These are phyloP conservation scores for Gymnarchus niloticus DNA, from an alignment of 2,113 vertebrate species.

Conservation along the genomic window DNA sequence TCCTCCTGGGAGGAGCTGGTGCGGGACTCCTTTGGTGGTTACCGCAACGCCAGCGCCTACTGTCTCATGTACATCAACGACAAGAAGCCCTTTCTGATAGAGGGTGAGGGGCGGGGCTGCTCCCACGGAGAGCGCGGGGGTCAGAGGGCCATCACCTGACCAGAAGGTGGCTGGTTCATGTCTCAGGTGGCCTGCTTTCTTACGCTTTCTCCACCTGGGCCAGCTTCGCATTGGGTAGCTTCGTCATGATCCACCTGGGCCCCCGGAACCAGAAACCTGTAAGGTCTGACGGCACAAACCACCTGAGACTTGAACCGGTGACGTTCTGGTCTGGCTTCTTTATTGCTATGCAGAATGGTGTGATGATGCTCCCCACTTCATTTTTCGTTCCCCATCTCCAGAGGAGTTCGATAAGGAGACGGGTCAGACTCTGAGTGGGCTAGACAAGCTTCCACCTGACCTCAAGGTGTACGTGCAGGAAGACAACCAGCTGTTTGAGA, in stretches of 20 bases:
- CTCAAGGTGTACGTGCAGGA: slow-evolving; percentile 87
- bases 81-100: slow-evolving; percentile 90
- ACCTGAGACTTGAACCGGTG: not conserved
- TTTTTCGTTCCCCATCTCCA: slow-evolving; percentile 51
- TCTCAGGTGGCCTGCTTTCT: not conserved
- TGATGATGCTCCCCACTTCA: not conserved
- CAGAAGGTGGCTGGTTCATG: not conserved
- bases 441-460: slow-evolving; percentile 88
- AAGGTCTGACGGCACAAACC: not conserved
- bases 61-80: slow-evolving; percentile 99
- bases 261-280: not conserved
- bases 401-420: slow-evolving; percentile 96
- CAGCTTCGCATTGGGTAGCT: too few species aligned
- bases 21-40: slow-evolving; percentile 94
- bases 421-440: slow-evolving; percentile 80
- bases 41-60: slow-evolving; percentile 94
- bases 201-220: not conserved
- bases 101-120: slow-evolving; percentile 65
- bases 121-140: not conserved
- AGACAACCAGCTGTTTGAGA: slow-evolving; percentile 87
- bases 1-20: slow-evolving; percentile 97
- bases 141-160: not conserved
- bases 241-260: not conserved
- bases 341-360: not conserved
- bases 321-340: not conserved